Evolutionary conservation across 2,113 vertebrate species (phyloP), one percentile per base, ranked within the genome.

Genomic region (Leuciscus idus): DNA sequence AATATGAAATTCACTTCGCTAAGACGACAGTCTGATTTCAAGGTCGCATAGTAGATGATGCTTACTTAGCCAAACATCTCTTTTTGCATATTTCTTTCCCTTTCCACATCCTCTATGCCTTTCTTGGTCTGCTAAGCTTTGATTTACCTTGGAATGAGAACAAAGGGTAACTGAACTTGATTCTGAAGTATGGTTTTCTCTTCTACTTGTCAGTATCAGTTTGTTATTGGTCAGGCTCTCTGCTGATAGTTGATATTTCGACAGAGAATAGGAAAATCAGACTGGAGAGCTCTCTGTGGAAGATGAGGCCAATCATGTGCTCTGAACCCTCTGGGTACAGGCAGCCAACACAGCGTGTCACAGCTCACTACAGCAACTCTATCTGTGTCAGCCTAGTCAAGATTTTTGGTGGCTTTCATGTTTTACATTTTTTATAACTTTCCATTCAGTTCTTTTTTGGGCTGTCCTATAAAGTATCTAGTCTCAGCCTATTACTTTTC

Each of bases 321-420:
- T 30, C 15, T 28, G 61, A 81, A 81, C 13, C 39, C 57, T 81
- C 43, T 30, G 50, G 79, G 48, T 66, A 62, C n/a, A 62, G 78
- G 13, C 39, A 50, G 36, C 55, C 57, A 59, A 79, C 57, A 46
- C 36, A 81, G 59, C 36, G n/a, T 64, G 74, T 9, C 59, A 46
- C 78, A 66, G 39, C 39, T 46, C 13, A 23, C 79, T 11, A 66
- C 75, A 28, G 50, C 61, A 81, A 6, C 79, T 81, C 15, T 66
- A 82, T 82, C 62, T 70, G 81, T 82, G 81, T 82, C 81, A 68
- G 33, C 43, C 80, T 52, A 70, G 28, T 55, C 46, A 50, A 70
- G 62, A 50, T 52, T 52, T 52, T 33, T 82, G n/a, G 26, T 0
- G 10, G 43, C 43, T 82, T 68, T 70, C 19, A 21, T n/a, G 26